phyloP scores from a whole-genome alignment of 1,140 invertebrate genomes.

The Cherax destructor region DNA sequence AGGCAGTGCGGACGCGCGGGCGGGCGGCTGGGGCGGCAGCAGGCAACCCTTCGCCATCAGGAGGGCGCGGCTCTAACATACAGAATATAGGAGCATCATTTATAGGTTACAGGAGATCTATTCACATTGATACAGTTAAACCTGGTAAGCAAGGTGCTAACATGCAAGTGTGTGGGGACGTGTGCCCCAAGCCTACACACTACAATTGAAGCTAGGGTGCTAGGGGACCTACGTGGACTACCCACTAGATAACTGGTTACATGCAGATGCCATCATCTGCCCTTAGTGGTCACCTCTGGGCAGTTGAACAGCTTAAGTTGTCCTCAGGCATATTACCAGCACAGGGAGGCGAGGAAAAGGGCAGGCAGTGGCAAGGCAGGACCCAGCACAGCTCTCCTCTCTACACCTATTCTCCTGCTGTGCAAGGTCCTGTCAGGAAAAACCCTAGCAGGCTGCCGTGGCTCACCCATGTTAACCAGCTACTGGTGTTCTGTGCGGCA shows the following conservation, averaged over 20 bases:
- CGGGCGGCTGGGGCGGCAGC: slow-evolving; percentile 63
- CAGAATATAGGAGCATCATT: slow-evolving; percentile 67
- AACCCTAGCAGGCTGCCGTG: slow-evolving; percentile 56
- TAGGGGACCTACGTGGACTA: slow-evolving; percentile 66
- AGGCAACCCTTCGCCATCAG: slow-evolving; percentile 67
- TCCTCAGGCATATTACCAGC: slow-evolving; percentile 27
- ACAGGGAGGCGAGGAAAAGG: slow-evolving; percentile 37
- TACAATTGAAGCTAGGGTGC: slow-evolving; percentile 68
- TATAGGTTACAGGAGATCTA: slow-evolving; percentile 70
- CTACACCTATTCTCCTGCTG: slow-evolving; percentile 51
- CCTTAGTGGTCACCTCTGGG: slow-evolving; percentile 40
- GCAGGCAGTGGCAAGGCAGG: slow-evolving; percentile 57
- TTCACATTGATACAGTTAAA: slow-evolving; percentile 70
- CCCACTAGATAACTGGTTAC: slow-evolving; percentile 71
- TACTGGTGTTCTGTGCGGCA: slow-evolving; percentile 31
- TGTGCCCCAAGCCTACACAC: slow-evolving; percentile 70
- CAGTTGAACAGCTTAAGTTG: slow-evolving; percentile 19
- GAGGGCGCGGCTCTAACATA: slow-evolving; percentile 61
- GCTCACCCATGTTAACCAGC: slow-evolving; percentile 50
- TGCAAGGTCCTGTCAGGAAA: slow-evolving; percentile 57
- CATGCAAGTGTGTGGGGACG: slow-evolving; percentile 70
- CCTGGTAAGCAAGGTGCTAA: slow-evolving; percentile 65
- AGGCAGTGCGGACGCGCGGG: slow-evolving; percentile 68
- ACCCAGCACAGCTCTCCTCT: slow-evolving; percentile 51
- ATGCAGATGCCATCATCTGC: slow-evolving; percentile 64